These are phyloP conservation scores for Trochalopteron elliotii DNA, from an alignment of 2,113 vertebrate genomes.

Conservation along the genomic window DNA sequence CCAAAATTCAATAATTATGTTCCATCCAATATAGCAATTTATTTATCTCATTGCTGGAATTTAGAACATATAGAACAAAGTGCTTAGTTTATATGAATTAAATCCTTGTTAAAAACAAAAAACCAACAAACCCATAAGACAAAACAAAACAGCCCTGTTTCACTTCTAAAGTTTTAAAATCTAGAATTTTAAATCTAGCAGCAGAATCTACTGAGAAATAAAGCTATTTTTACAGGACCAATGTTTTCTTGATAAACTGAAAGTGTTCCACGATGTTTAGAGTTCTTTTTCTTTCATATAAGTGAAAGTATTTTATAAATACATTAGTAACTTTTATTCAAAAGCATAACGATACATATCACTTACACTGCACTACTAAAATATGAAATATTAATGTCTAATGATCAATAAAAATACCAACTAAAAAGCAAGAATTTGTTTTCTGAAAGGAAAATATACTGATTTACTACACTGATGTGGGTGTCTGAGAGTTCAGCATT, in stretches of 20 bases:
- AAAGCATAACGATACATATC: background rate
- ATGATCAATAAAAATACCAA: background rate
- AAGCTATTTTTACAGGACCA: background rate
- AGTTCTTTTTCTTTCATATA: background rate
- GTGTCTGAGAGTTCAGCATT: background rate
- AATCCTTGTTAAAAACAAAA: background rate
- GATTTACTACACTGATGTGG: background rate
- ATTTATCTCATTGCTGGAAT: constrained; percentile 67
- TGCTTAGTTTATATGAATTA: constrained; percentile 53
- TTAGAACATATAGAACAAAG: constrained; percentile 56
- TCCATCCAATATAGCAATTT: constrained; percentile 52
- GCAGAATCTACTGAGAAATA: background rate
- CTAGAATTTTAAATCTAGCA: too few species aligned
- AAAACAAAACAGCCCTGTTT: background rate
- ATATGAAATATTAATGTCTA: background rate
- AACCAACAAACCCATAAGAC: background rate
- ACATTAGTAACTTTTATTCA: background rate
- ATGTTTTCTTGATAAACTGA: background rate
- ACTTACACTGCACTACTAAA: background rate
- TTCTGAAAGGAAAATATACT: constrained; percentile 1
- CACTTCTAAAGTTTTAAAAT: constrained; percentile 2
- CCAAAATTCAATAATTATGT: constrained; percentile 70
- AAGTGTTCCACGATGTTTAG: background rate
- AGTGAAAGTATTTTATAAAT: background rate
- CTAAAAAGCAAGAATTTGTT: background rate